Evolutionary conservation across 2,797 vertebrate genomes (phyloP), one percentile per base, ranked within the genome.

Genomic region (Sebastes alutus): DNA sequence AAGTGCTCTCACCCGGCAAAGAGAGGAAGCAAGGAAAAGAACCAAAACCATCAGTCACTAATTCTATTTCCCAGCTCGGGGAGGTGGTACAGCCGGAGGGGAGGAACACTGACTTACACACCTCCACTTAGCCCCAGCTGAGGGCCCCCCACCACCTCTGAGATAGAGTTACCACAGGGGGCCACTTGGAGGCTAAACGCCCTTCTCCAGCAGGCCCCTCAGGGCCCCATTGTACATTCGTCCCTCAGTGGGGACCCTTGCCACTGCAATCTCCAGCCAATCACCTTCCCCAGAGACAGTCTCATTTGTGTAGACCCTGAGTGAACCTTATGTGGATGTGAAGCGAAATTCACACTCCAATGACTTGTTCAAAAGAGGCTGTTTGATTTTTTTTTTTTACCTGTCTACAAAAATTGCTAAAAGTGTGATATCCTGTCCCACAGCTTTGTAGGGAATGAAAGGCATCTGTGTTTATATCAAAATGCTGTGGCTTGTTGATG

Each of bases 161-260:
- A 94, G 95, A 96, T 96, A 92, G 94, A 95, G 91, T 95, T 94
- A 92, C 91, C 89, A 91, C 93, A 91, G 93, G 94, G 93, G 94
- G 90, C 82, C 92, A 92, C 90, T 94, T 93, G 90, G 90, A 94
- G 93, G 91, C 93, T 93, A 93, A 94, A 94, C 92, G 85, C 91
- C 90, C 85, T 89, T 88, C 92, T 94, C 67, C 86, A 86, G 73
- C 88, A 71, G 91, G 89, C 91, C 92, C 93, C 93, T 93, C 87
- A 80, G 91, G 94, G 94, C 90, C 90, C 90, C 66, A 87, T 93
- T 94, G 92, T 95, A 93, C 91, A 94, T 95, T 94, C 78, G 87
- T 95, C 92, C 90, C 92, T 94, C 95, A 94, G 93, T 94, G 92
- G 94, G 92, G 92, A 92, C 92, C 84, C 91, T 91, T 92, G 93